Percentiles rank a stretch among this genome's conserved stretches.
These are phyloP conservation scores for Nasua narica DNA, from an alignment of 2,797 vertebrate genomes.

Conservation along the genomic window DNA sequence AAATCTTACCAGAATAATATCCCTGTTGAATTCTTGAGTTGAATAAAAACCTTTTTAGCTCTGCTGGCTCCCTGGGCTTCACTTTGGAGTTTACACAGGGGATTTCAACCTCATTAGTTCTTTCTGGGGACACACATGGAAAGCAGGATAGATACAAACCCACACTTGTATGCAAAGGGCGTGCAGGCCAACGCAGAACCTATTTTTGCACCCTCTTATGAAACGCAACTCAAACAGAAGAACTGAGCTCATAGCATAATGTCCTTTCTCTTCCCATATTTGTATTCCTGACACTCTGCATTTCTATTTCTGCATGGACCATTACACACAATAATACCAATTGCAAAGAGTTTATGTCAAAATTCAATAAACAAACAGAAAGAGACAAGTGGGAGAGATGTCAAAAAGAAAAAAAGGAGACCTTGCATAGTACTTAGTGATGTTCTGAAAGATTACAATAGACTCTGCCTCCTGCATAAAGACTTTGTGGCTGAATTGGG, in stretches of 20 bases:
- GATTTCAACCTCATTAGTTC: not conserved
- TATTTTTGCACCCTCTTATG: not conserved
- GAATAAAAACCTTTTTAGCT: not conserved
- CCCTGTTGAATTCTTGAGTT: not conserved
- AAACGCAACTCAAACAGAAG: not conserved
- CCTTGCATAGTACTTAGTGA: not conserved
- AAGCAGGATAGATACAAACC: not conserved
- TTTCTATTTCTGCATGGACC: not conserved
- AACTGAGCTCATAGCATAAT: not conserved
- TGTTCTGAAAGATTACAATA: not conserved
- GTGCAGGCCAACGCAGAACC: fast-evolving
- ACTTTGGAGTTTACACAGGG: not conserved
- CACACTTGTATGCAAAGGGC: not conserved
- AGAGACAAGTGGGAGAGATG: not conserved
- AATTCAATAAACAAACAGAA: not conserved
- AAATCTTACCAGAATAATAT: not conserved
- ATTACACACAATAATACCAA: not conserved
- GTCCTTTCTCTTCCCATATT: not conserved
- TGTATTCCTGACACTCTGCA: not conserved
- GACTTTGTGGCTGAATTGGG: not conserved
- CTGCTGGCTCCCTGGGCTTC: not conserved
- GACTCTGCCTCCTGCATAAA: not conserved
- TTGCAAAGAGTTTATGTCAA: not conserved
- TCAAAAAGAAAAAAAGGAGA: not conserved
- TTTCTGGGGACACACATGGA: not conserved